Evolutionary conservation across 92 coral and sea anemone genomes (phyloP).

Genomic region (Bergia puertoricense): DNA sequence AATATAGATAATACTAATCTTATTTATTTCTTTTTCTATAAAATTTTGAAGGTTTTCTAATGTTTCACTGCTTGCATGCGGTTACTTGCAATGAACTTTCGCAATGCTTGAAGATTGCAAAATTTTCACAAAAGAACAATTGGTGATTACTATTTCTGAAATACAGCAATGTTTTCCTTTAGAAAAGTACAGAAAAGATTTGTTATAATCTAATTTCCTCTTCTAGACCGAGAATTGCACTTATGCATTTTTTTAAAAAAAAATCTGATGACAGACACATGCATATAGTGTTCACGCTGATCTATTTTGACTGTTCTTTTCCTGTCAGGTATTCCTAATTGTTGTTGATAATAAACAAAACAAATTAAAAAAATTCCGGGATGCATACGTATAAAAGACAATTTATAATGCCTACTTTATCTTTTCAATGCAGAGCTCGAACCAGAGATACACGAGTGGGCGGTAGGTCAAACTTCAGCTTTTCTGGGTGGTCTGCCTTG

Average conservation of each 20-base stretch:
- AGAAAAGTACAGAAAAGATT: neutral
- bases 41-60: neutral
- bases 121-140: neutral
- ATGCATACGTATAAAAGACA: neutral
- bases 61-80: neutral
- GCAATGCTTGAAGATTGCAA: neutral
- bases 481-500: conserved; percentile 32
- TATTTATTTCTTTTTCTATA: too few relatives aligned
- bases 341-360: conserved; percentile 32
- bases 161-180: neutral
- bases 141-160: too few relatives aligned
- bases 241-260: neutral
- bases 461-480: neutral
- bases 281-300: neutral
- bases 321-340: conserved; percentile 29
- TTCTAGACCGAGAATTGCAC: neutral
- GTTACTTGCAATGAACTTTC: neutral
- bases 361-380: conserved; percentile 37
- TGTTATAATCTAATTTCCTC: conserved; percentile 4
- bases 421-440: neutral
- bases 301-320: conserved; percentile 21
- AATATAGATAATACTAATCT: too few relatives aligned
- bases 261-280: neutral
- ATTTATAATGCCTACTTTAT: conserved; percentile 10
- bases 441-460: neutral